Percentiles rank a stretch among this genome's conserved stretches.
Evolutionary conservation across 2,888 invertebrate genomes (phyloP).

Genomic region (Drosophila anomalata): DNA sequence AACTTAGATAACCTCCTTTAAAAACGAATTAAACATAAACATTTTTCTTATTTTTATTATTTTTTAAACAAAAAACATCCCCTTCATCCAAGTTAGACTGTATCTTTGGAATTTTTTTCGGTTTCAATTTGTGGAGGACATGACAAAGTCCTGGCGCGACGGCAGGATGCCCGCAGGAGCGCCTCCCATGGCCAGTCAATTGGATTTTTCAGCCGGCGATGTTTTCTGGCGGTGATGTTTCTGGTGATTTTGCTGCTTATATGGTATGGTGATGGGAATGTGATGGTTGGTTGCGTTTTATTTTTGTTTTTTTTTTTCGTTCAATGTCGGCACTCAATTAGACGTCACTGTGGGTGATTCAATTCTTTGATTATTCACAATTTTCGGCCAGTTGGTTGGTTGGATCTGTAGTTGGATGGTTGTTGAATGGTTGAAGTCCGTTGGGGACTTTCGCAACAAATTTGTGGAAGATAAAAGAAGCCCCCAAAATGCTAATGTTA

Average conservation of each 20-base stretch:
- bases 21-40: too few species aligned
- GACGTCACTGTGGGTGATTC: conserved; percentile 13
- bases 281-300: background rate
- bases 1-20: too few species aligned
- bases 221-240: conserved; percentile 18
- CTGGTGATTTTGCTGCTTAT: conserved; percentile 14
- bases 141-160: background rate
- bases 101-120: background rate
- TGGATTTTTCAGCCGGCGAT: conserved; percentile 43
- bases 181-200: conserved; percentile 32
- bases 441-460: background rate
- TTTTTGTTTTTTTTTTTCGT: background rate
- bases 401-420: background rate
- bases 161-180: conserved; percentile 17
- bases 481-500: conserved; percentile 8
- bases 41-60: background rate
- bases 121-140: conserved; percentile 9
- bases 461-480: conserved; percentile 1
- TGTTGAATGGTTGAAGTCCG: background rate
- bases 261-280: background rate
- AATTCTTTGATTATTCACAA: conserved; percentile 18
- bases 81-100: background rate
- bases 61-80: too few species aligned
- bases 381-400: conserved; percentile 6
- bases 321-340: conserved; percentile 31